phyloP scores from a whole-genome alignment of 2,797 vertebrate species.

The Fistularia commersonii region DNA sequence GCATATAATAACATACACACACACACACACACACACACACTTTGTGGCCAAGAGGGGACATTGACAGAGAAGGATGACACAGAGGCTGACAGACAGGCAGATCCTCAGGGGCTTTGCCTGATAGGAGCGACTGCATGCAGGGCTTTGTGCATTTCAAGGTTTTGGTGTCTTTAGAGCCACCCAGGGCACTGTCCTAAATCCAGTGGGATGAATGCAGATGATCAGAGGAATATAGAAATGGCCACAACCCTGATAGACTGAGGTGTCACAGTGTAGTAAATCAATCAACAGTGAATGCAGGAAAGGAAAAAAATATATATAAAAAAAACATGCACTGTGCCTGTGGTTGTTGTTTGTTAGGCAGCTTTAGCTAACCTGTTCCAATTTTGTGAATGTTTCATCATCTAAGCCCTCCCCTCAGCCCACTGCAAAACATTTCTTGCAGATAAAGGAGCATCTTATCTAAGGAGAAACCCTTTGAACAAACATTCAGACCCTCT shows the following conservation, averaged over 20 bases:
- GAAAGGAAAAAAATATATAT: not conserved
- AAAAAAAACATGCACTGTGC: not conserved
- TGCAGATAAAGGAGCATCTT: slow-evolving; percentile 22
- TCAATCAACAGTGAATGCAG: slow-evolving; percentile 19
- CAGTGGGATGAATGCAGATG: slow-evolving; percentile 26
- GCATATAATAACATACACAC: slow-evolving; percentile 22
- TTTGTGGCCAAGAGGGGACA: slow-evolving; percentile 19
- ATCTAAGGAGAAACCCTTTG: slow-evolving; percentile 22
- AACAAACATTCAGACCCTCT: slow-evolving; percentile 24
- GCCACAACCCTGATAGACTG: slow-evolving; percentile 20
- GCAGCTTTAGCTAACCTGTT: slow-evolving; percentile 27
- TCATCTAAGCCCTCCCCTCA: slow-evolving; percentile 14
- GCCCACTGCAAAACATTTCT: slow-evolving; percentile 18
- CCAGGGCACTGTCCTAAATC: slow-evolving; percentile 32
- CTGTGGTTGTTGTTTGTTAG: slow-evolving; percentile 17
- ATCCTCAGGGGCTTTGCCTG: slow-evolving; percentile 23
- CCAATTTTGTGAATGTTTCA: slow-evolving; percentile 44
- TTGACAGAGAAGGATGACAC: slow-evolving; percentile 34
- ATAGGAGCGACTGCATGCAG: slow-evolving; percentile 9
- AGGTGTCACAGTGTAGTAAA: slow-evolving; percentile 20
- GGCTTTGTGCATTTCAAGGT: slow-evolving; percentile 36
- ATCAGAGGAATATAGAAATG: slow-evolving; percentile 28
- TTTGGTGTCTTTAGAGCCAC: slow-evolving; percentile 29
- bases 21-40: slow-evolving; percentile 2
- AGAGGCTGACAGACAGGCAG: slow-evolving; percentile 31